Conservation (phyloP, 1,140 invertebrate species). For the Ips typographus region DNA sequence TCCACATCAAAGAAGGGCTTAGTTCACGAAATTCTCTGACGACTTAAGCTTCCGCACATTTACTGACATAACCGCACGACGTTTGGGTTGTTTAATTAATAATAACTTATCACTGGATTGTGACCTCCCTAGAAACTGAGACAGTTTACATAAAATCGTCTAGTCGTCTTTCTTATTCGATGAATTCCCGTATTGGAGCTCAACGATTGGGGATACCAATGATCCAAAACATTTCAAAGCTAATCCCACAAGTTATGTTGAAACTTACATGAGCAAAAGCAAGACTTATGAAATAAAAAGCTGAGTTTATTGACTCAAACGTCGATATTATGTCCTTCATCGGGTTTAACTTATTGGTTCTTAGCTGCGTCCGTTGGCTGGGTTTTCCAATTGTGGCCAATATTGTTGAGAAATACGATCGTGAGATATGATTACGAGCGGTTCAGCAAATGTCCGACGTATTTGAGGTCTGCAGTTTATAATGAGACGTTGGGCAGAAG, state of each 20-base stretch:
- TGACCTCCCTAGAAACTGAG: background rate
- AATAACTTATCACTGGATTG: background rate
- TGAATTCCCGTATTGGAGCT: no score
- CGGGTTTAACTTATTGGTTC: conserved; percentile 26
- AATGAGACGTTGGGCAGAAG: background rate
- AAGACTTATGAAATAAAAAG: conserved; percentile 31
- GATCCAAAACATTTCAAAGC: conserved; percentile 30
- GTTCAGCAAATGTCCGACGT: conserved; percentile 3
- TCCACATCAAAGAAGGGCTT: conserved; percentile 27
- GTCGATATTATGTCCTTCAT: conserved; percentile 31
- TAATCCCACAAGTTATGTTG: conserved; percentile 32
- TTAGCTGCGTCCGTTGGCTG: conserved; percentile 10
- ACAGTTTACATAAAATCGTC: background rate
- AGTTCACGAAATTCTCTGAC: conserved; percentile 20
- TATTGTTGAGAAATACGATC: conserved; percentile 22
- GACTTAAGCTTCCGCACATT: conserved; percentile 14
- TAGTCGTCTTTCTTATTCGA: no score
- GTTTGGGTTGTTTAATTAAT: conserved; percentile 20
- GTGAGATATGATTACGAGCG: conserved; percentile 7
- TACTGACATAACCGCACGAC: conserved; percentile 22
- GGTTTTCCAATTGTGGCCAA: background rate
- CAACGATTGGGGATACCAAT: conserved; percentile 2
- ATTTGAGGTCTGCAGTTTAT: background rate
- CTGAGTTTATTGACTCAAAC: conserved; percentile 28
- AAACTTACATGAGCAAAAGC: conserved; percentile 34